Evolutionary conservation across 2,888 invertebrate species (phyloP), one percentile per base, ranked within the genome.

Genomic region (Nycteola revayana): DNA sequence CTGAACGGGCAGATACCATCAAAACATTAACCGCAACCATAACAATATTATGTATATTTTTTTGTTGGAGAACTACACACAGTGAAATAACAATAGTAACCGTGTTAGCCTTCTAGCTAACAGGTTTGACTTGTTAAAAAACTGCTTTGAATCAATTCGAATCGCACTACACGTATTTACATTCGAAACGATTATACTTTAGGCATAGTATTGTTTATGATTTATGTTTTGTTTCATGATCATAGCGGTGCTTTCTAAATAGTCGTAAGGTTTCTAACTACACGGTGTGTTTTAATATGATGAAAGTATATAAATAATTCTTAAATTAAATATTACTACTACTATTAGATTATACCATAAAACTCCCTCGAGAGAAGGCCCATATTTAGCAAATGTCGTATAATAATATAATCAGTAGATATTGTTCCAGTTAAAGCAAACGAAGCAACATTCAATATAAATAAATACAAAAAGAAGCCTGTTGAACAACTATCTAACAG

Each of bases 61-160:
- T 44, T 50, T 47, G 34, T 38, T 11, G 21, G 32, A 44, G 33
- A 31, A 39, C 47, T n/a, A 39, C 39, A 33, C 30, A 50, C 40
- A 45, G 32, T 30, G 32, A 36, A 52, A 40, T 25, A 41, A 50
- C 50, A 54, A 52, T 38, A 42, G 40, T 42, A 42, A 35, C 21
- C 36, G 32, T 32, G 49, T 42, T 48, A 35, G 45, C 42, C 44
- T 49, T 36, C 49, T 38, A 43, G 37, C 30, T 21, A 46, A 52
- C 58, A 31, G 53, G 58, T 57, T 49, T 46, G 46, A 35, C 48
- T 30, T 18, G 44, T 31, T 35, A 30, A 32, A 34, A 43, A 36
- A 36, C 38, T 38, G 32, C 28, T 33, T 44, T 26, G 36, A 25
- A 42, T 42, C 42, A 32, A 55, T 28, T 38, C n/a, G 41, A 33